Percentiles rank a stretch among this genome's conserved stretches.
Evolutionary conservation across 2,797 vertebrate species (phyloP).

Genomic region (Mallotus villosus): DNA sequence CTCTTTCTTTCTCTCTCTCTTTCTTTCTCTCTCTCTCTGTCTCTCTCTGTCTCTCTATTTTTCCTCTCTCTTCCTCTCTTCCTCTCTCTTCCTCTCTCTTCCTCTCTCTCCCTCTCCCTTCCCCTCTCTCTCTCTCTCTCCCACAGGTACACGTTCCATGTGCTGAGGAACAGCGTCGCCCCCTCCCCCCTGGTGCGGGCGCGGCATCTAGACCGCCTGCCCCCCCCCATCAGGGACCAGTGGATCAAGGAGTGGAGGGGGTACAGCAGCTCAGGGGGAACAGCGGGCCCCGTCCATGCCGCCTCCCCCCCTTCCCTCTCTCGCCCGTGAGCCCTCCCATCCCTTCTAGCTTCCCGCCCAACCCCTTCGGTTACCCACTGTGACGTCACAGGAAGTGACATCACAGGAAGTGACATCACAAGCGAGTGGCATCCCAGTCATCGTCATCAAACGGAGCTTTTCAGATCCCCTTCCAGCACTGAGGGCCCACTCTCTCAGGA

Average conservation of each 20-base stretch:
- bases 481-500: conserved; percentile 22
- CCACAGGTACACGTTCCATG: conserved; percentile 83
- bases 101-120: neutral
- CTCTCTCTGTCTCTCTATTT: neutral
- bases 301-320: conserved; percentile 46
- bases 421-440: conserved; percentile 44
- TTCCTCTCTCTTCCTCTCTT: no score
- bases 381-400: conserved; percentile 41
- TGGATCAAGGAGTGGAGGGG: conserved; percentile 80
- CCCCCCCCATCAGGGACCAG: conserved; percentile 64
- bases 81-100: no score
- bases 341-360: conserved; percentile 13
- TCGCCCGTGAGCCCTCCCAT: conserved; percentile 35
- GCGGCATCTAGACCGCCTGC: conserved; percentile 80
- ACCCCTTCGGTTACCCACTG: conserved; percentile 21
- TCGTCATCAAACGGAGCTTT: conserved; percentile 37
- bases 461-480: conserved; percentile 17
- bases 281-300: conserved; percentile 36
- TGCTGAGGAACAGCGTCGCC: conserved; percentile 80
- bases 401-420: conserved; percentile 46
- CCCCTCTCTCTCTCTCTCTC: conserved; percentile 39
- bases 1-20: no score
- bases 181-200: conserved; percentile 76
- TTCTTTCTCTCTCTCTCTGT: no score
- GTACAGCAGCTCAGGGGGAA: conserved; percentile 48